phyloP scores from a whole-genome alignment of 2,888 invertebrate genomes.

The Caenorhabditis sulstoni region DNA sequence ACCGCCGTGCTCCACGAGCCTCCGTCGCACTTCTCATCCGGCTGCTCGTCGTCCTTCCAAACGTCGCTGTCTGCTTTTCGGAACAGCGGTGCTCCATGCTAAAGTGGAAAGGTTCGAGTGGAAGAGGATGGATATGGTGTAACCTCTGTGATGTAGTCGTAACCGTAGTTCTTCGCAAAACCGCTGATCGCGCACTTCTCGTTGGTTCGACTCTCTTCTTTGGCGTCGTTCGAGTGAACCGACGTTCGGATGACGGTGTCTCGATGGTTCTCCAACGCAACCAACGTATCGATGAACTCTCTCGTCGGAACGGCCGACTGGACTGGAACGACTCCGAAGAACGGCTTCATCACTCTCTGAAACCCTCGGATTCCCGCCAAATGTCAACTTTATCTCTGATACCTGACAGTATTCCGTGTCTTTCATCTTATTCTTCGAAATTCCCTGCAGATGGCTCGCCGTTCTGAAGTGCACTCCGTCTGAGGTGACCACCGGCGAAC shows the following conservation, averaged over 20 bases:
- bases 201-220: not conserved
- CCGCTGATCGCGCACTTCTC: not conserved
- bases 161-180: not conserved
- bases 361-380: no score
- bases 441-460: not conserved
- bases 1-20: conserved; percentile 1
- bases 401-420: not conserved
- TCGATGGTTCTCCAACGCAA: not conserved
- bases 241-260: not conserved
- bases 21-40: not conserved
- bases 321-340: not conserved
- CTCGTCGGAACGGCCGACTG: conserved; percentile 1
- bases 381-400: no score
- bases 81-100: no score
- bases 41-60: not conserved
- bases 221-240: not conserved
- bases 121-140: no score
- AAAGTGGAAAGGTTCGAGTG: no score
- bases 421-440: not conserved
- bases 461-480: not conserved
- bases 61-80: not conserved
- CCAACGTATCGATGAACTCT: not conserved
- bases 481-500: not conserved
- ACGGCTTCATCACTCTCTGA: not conserved
- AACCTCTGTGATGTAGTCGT: no score